Evolutionary conservation across 2,113 vertebrate genomes (phyloP), one percentile per base, ranked within the genome.

Genomic region (Dissostichus mawsoni): DNA sequence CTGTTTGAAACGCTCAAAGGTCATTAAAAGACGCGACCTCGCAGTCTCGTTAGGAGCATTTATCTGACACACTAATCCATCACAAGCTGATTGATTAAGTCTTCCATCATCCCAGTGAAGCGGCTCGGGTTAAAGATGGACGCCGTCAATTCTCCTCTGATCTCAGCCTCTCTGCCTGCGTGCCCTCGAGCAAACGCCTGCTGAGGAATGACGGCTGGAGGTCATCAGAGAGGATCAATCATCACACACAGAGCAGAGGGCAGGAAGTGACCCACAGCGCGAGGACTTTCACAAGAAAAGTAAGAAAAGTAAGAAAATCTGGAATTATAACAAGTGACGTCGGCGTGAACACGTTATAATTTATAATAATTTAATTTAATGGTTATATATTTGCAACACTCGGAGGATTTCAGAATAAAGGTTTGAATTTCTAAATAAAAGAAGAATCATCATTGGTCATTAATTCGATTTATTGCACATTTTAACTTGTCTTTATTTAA

Each of bases 161-260:
- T 29, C 29, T 29, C 29, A 29, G 62, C 61, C 82, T 53, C 62
- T 85, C 58, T 48, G 48, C 70, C 64, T 5, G 64, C 80, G 83
- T 84, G 78, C 84, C 84, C 80, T 82, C 85, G 81, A 84, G 88
- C 87, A 73, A 86, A 91, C 66, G 73, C 76, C 76, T 66, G 8
- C 0, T 57, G 81, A 76, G 68, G 87, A 87, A 67, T 84, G 83
- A 75, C 86, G 79, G 85, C 84, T 90, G 64, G 58, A 79, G 67
- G 48, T 92, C 88, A 89, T 85, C 65, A 80, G 69, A 75, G 81
- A 75, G 80, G 78, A 87, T 90, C 84, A 93, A 94, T 92, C 86
- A 85, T 83, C 84, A 87, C 89, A 87, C 86, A 80, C 29, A 7
- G 73, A 69, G 66, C 56, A 78, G 59, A 8, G 5, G 36, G 7